Conservation (phyloP, 2,888 invertebrate genomes). For the Abrostola triplasia region DNA sequence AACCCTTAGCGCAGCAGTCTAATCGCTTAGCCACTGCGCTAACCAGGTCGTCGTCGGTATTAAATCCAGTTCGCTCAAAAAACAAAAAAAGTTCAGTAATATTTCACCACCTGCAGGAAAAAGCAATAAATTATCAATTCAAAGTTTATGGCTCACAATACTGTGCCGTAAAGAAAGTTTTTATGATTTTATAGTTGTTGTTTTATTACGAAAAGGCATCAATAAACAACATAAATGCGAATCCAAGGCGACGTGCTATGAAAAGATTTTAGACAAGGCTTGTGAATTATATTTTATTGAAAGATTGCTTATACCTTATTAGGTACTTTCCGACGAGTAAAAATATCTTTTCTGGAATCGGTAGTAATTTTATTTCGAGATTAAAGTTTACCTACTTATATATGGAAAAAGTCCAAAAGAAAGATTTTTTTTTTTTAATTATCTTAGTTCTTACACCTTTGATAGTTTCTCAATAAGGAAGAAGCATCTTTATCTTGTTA, state of each 20-base stretch:
- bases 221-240: background rate
- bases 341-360: too few relatives aligned
- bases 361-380: too few relatives aligned
- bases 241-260: background rate
- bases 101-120: constrained; percentile 8
- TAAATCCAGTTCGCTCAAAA: background rate
- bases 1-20: too few relatives aligned
- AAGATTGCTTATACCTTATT: background rate
- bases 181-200: constrained; percentile 15
- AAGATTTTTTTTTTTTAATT: too few relatives aligned
- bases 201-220: constrained; percentile 16
- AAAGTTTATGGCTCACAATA: constrained; percentile 24
- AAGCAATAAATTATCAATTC: constrained; percentile 33
- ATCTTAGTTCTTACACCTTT: too few relatives aligned
- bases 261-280: background rate
- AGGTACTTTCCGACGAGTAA: background rate
- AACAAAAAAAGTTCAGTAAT: constrained; percentile 5
- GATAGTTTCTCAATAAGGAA: too few relatives aligned
- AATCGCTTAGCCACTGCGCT: too few relatives aligned
- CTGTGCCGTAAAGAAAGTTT: constrained; percentile 19
- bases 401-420: too few relatives aligned
- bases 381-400: too few relatives aligned
- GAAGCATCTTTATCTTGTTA: too few relatives aligned
- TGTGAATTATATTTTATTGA: background rate
- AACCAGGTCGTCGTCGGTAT: too few relatives aligned